These are phyloP conservation scores for Neomicropteryx cornuta DNA, from an alignment of 1,140 invertebrate species.

Conservation along the genomic window DNA sequence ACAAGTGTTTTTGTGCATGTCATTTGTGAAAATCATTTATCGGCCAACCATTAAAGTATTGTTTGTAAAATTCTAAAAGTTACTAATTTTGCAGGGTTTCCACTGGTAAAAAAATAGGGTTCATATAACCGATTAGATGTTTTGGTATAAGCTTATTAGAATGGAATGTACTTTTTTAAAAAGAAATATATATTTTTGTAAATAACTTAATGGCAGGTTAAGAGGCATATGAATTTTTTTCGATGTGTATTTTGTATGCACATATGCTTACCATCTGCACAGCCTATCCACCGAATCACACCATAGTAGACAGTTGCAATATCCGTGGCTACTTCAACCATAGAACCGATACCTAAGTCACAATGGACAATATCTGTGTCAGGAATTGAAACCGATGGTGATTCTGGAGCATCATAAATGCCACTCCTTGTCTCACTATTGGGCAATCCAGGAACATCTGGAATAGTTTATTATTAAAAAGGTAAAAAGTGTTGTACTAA, in stretches of 20 bases:
- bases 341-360: slow-evolving; percentile 59
- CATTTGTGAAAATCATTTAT: no score
- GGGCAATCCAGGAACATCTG: slow-evolving; percentile 11
- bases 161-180: no score
- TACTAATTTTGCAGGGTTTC: no score
- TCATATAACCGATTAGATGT: no score
- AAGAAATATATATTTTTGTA: neutral
- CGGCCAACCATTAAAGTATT: no score
- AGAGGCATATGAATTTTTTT: neutral
- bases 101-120: no score
- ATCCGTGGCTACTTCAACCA: slow-evolving; percentile 59
- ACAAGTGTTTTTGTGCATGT: no score
- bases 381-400: slow-evolving; percentile 7
- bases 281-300: slow-evolving; percentile 81
- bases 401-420: slow-evolving; percentile 9
- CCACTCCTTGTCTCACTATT: slow-evolving; percentile 8
- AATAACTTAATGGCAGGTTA: neutral
- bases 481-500: no score
- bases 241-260: slow-evolving; percentile 17
- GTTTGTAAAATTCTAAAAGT: no score
- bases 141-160: no score
- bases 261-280: slow-evolving; percentile 54
- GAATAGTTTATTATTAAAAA: no score
- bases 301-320: slow-evolving; percentile 55
- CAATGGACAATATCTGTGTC: slow-evolving; percentile 18